Conservation (phyloP, 1,140 invertebrate genomes). For the Tribolium castaneum region DNA sequence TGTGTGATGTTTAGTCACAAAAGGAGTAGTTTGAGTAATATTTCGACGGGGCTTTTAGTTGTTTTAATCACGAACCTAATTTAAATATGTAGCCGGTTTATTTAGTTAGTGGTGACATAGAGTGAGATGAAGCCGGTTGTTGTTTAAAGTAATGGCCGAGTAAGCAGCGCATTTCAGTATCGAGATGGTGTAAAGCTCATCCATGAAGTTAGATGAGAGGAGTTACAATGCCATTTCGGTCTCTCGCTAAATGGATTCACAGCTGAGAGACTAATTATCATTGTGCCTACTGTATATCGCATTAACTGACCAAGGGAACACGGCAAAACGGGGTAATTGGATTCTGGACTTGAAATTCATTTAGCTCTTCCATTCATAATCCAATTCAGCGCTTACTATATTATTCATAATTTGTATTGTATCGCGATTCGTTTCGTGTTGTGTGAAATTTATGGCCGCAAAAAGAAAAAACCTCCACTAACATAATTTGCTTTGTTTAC, state of each 20-base stretch:
- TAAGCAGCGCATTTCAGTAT: not conserved
- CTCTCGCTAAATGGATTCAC: slow-evolving; percentile 37
- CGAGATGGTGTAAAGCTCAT: not conserved
- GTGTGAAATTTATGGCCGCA: not conserved
- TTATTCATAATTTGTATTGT: slow-evolving; percentile 34
- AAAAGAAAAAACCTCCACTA: not conserved
- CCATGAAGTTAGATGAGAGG: not conserved
- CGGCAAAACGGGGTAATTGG: slow-evolving; percentile 37
- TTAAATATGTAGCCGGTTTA: no score
- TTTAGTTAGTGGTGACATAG: no score
- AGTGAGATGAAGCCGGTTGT: no score
- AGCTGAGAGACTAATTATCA: slow-evolving; percentile 45
- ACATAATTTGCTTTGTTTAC: not conserved
- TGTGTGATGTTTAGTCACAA: no score
- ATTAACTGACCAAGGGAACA: slow-evolving; percentile 43
- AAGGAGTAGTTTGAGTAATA: no score
- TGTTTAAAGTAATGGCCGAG: not conserved
- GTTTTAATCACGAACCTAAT: no score
- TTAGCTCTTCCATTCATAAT: slow-evolving; percentile 41
- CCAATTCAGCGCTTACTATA: slow-evolving; percentile 17
- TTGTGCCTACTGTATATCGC: slow-evolving; percentile 38
- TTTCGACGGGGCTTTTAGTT: no score
- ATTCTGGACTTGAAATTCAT: slow-evolving; percentile 44
- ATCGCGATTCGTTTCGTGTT: slow-evolving; percentile 25
- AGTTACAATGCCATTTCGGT: slow-evolving; percentile 11